These are phyloP conservation scores for Simalia tracyae DNA, from an alignment of 2,797 vertebrate genomes.

Conservation along the genomic window DNA sequence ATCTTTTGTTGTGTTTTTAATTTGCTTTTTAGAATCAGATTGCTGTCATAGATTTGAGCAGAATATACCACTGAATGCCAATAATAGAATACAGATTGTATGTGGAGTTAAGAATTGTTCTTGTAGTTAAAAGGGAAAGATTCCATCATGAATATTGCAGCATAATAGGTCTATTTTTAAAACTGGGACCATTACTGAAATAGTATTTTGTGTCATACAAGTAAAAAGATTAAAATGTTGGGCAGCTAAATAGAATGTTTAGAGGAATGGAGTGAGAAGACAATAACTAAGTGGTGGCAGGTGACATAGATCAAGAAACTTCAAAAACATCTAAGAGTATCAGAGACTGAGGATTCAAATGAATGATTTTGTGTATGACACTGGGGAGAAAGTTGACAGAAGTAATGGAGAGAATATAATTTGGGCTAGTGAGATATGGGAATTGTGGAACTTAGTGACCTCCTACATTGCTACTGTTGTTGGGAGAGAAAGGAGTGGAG, in stretches of 20 bases:
- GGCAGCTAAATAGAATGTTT: not conserved
- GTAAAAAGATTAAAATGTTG: not conserved
- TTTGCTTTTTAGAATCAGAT: conserved; percentile 14
- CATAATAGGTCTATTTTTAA: conserved; percentile 3
- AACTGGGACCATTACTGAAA: not conserved
- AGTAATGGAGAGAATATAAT: no score
- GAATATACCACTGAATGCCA: not conserved
- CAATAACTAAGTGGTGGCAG: not conserved
- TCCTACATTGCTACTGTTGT: no score
- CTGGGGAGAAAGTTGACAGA: no score
- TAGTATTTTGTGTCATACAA: not conserved
- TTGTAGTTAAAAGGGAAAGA: not conserved
- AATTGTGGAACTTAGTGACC: no score
- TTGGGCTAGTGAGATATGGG: no score
- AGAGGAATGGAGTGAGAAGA: not conserved
- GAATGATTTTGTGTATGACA: not conserved
- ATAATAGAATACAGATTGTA: conserved; percentile 4
- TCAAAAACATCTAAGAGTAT: not conserved
- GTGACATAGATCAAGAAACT: not conserved
- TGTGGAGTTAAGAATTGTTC: conserved; percentile 18
- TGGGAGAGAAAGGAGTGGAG: no score
- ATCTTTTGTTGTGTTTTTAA: not conserved
- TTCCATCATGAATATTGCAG: not conserved
- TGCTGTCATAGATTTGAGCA: conserved; percentile 18
- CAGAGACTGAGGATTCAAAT: not conserved